Evolutionary conservation across 2,797 vertebrate species (phyloP).

Genomic region (Masticophis lateralis): DNA sequence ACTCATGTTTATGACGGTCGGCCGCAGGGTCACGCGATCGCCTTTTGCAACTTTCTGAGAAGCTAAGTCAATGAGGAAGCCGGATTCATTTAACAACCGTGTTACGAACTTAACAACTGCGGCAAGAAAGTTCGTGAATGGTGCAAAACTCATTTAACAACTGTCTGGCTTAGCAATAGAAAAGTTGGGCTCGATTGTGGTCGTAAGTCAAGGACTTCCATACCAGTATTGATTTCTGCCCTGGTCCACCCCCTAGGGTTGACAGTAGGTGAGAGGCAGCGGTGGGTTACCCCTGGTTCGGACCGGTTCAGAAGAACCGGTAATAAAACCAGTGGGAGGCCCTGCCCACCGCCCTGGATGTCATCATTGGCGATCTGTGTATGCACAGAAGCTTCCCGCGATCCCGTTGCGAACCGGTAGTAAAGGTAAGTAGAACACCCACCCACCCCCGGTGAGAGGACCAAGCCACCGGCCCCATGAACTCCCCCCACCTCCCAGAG

Average conservation of each 20-base stretch:
- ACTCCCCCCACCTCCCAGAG: background rate
- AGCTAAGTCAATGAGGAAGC: no score
- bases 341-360: no score
- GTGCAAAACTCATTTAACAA: background rate
- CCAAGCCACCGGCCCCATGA: background rate
- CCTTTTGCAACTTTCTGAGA: no score
- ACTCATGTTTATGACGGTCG: no score
- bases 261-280: background rate
- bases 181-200: accelerated
- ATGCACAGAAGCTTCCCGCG: no score
- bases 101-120: background rate
- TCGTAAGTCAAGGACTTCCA: background rate
- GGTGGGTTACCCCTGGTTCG: no score
- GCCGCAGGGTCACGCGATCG: no score
- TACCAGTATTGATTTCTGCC: background rate
- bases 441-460: background rate
- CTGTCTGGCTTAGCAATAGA: background rate
- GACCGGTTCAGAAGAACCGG: no score
- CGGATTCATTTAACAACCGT: background rate
- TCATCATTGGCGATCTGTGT: no score
- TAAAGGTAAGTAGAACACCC: no score
- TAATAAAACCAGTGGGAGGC: no score
- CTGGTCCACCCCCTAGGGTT: background rate
- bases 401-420: no score
- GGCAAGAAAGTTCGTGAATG: background rate